Base-by-base conservation (phyloP, 2,113 vertebrate genomes). In the Siniperca chuatsi region DNA sequence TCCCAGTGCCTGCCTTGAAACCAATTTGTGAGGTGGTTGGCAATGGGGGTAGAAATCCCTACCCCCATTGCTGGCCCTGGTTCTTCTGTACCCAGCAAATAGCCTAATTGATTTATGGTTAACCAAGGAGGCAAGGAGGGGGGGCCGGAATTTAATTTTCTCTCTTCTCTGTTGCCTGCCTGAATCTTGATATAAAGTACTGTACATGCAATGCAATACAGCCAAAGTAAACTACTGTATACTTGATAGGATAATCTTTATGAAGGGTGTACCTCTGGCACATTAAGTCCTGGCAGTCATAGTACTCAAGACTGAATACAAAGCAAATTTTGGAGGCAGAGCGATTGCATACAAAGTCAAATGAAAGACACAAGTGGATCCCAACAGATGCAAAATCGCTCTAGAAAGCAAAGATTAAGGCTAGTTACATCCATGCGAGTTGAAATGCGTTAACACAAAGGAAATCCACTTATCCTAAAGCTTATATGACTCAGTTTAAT, bases 61-160 rank as follows among this genome's bases (percentile, higher is more conserved):
- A 50, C 82, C 87, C 76, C 74, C 62, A 60, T 58, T 75, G 83
- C 78, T 75, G 69, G 71, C 79, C 37, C 64, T 61, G 29, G 48
- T 78, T 75, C 64, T 71, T 42, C 42, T 54, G 54, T 66, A 71
- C 35, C 66, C 75, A 75, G 75, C 68, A 88, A 92, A 86, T 70
- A 65, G 58, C 72, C 79, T 91, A 71, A 93, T 92, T 91, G 80
- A 91, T 90, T 91, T 86, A 90, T 79, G 86, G 72, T 86, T 87
- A 77, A 88, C 71, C 78, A 44, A 64, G 9, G 25, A 52, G 33
- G 29, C 50, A 54, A 54, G 50, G 18, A 54, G 46, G 33, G 35
- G 35, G 55, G 80, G 50, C 16, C 4, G 13, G 67, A 40, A 60
- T 62, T 54, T 78, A 21, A 69, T 13, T 81, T 76, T 79, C 33